Percentiles rank a stretch among this genome's conserved stretches.
phyloP scores from a whole-genome alignment of 2,113 vertebrate species.

The Poeciliopsis retropinna region DNA sequence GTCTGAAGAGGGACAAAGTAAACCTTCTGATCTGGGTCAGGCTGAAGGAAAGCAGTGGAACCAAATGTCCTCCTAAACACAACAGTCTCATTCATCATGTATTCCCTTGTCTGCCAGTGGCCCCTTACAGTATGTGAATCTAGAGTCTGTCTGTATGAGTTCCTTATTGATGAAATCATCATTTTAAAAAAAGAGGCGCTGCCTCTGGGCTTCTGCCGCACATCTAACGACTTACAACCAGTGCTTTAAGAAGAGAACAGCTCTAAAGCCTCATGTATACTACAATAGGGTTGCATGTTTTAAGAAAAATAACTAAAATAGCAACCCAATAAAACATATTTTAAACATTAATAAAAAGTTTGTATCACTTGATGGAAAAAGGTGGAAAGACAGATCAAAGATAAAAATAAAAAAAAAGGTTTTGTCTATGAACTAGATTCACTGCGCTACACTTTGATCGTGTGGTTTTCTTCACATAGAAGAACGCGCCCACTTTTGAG shows the following conservation, averaged over 20 bases:
- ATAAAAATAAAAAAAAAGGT: slow-evolving; percentile 13
- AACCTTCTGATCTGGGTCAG: slow-evolving; percentile 64
- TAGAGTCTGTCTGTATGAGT: slow-evolving; percentile 60
- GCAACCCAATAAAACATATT: slow-evolving; percentile 17
- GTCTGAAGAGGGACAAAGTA: slow-evolving; percentile 51
- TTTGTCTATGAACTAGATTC: slow-evolving; percentile 62
- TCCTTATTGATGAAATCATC: slow-evolving; percentile 77
- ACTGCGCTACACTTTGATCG: slow-evolving; percentile 65
- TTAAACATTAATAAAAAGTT: slow-evolving; percentile 9
- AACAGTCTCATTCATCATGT: slow-evolving; percentile 67
- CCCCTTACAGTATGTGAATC: slow-evolving; percentile 53
- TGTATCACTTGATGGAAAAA: slow-evolving; percentile 44
- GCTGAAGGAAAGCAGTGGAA: slow-evolving; percentile 55
- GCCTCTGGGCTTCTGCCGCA: slow-evolving; percentile 45
- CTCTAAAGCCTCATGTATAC: slow-evolving; percentile 8
- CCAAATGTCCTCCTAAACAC: slow-evolving; percentile 58
- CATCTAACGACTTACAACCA: slow-evolving; percentile 33
- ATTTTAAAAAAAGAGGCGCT: slow-evolving; percentile 56
- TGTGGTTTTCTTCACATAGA: slow-evolving; percentile 67
- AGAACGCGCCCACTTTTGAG: slow-evolving; percentile 59
- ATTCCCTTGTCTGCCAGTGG: slow-evolving; percentile 61
- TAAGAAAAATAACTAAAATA: slow-evolving; percentile 18
- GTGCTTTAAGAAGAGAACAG: slow-evolving; percentile 18
- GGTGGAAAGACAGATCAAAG: slow-evolving; percentile 53
- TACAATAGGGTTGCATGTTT: slow-evolving; percentile 5